Evolutionary conservation across 2,888 invertebrate species (phyloP).

Genomic region (Invenusta paracnida): DNA sequence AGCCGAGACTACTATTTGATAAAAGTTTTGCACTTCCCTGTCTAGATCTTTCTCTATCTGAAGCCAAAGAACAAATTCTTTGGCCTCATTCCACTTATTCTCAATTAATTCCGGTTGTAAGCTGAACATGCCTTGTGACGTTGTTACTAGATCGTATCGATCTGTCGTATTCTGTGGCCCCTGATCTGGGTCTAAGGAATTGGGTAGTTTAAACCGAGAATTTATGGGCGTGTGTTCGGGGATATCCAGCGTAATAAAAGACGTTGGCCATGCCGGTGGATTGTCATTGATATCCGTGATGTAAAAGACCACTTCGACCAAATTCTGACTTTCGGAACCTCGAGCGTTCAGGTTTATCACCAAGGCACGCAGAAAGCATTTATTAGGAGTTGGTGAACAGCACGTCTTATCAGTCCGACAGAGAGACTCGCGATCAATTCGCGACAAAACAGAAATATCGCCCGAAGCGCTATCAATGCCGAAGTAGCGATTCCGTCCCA

Average conservation of each 20-base stretch:
- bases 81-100: not conserved
- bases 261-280: slow-evolving; percentile 30
- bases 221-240: slow-evolving; percentile 41
- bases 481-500: slow-evolving; percentile 18
- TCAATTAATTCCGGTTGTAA: slow-evolving; percentile 22
- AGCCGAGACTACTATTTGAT: slow-evolving; percentile 31
- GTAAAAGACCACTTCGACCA: not conserved
- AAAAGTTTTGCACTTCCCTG: slow-evolving; percentile 13
- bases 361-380: not conserved
- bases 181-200: slow-evolving; percentile 35
- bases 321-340: not conserved
- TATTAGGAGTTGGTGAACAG: not conserved
- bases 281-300: slow-evolving; percentile 42
- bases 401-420: slow-evolving; percentile 2
- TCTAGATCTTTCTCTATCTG: slow-evolving; percentile 35
- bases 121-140: slow-evolving; percentile 21
- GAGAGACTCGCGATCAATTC: slow-evolving; percentile 31
- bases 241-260: slow-evolving; percentile 33
- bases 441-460: not conserved
- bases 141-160: slow-evolving; percentile 19
- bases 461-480: slow-evolving; percentile 12
- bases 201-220: slow-evolving; percentile 36
- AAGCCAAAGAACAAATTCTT: slow-evolving; percentile 22
- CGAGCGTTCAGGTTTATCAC: not conserved
- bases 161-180: slow-evolving; percentile 38